A percentile compares a stretch with the other conserved stretches of the same genome.
Evolutionary conservation across 2,888 invertebrate species (phyloP).

Genomic region (Lathronympha strigana): DNA sequence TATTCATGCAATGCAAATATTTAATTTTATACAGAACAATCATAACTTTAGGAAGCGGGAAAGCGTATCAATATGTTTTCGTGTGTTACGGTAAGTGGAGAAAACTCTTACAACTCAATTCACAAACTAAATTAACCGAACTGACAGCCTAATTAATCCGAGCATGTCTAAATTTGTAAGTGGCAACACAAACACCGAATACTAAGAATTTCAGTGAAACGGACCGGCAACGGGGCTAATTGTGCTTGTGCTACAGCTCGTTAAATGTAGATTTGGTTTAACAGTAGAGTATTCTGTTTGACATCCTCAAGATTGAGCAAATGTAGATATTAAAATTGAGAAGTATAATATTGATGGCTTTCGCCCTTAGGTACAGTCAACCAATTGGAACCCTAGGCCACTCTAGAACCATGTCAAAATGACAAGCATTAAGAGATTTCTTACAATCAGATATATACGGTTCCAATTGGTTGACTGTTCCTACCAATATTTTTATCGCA

Average conservation of each 20-base stretch:
- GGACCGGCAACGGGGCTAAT: conserved; percentile 20
- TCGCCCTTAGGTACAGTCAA: no score
- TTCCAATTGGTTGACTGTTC: no score
- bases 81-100: background rate
- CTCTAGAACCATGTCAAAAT: no score
- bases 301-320: background rate
- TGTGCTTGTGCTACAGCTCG: conserved; percentile 22
- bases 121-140: conserved; percentile 25
- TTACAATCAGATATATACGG: no score
- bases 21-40: background rate
- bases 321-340: no score
- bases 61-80: background rate
- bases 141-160: conserved; percentile 35
- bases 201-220: conserved; percentile 34
- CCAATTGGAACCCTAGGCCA: no score
- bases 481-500: no score
- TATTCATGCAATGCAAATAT: no score
- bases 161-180: conserved; percentile 30
- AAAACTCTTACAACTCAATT: conserved; percentile 19
- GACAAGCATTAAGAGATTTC: no score
- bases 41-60: background rate
- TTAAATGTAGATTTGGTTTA: conserved; percentile 16
- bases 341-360: no score
- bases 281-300: background rate
- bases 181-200: conserved; percentile 34